phyloP scores from a whole-genome alignment of 2,888 invertebrate species.

The Volucella bombylans region DNA sequence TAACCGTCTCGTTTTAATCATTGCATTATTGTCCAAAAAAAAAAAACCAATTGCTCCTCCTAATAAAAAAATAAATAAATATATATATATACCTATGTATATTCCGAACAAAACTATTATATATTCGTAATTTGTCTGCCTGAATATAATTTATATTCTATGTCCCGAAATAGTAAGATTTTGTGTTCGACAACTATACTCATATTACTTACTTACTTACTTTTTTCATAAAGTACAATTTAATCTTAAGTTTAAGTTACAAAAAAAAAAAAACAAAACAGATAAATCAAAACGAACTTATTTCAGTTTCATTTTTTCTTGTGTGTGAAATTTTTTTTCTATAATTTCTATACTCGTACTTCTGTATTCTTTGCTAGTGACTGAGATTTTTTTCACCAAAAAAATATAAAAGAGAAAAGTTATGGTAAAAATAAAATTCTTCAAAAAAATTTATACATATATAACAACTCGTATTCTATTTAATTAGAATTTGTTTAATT shows the following conservation, averaged over 20 bases:
- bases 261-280: neutral
- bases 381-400: constrained; percentile 39
- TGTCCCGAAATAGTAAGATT: constrained; percentile 69
- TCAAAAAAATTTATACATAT: neutral
- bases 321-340: constrained; percentile 62
- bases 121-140: constrained; percentile 34
- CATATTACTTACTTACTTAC: neutral
- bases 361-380: constrained; percentile 65
- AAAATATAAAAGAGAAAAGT: neutral
- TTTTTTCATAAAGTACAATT: constrained; percentile 28
- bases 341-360: constrained; percentile 6
- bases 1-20: constrained; percentile 30
- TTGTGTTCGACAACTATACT: constrained; percentile 61
- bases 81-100: constrained; percentile 10
- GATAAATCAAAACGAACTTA: constrained; percentile 3
- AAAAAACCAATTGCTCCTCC: constrained; percentile 64
- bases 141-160: constrained; percentile 65
- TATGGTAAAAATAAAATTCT: neutral
- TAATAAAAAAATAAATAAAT: constrained; percentile 50
- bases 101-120: too few relatives aligned
- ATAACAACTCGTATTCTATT: constrained; percentile 17
- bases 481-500: constrained; percentile 41
- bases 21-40: constrained; percentile 61
- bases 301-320: constrained; percentile 38
- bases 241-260: neutral